Conservation (phyloP, 2,113 vertebrate species). For the Calonectris borealis region DNA sequence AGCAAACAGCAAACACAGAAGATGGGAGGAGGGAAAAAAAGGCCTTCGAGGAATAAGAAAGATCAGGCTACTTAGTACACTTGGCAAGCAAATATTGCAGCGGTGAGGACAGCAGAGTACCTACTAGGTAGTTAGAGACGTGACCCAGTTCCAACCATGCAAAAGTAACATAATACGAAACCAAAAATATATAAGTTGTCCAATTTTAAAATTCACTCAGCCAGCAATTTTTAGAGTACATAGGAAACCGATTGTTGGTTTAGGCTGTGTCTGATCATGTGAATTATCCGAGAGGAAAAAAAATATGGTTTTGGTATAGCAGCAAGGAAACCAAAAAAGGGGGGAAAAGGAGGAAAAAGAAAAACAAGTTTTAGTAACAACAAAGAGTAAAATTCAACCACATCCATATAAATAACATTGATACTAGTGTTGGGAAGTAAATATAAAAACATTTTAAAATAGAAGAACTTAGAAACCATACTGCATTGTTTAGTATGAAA, state of each 20-base stretch:
- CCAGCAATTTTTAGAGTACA: neutral
- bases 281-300: neutral
- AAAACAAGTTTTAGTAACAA: neutral
- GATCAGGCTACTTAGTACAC: neutral
- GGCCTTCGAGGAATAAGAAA: conserved; percentile 45
- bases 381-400: neutral
- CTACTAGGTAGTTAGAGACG: neutral
- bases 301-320: neutral
- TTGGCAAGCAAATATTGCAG: neutral
- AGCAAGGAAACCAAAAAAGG: neutral
- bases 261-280: neutral
- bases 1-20: conserved; percentile 63
- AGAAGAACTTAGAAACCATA: conserved; percentile 45
- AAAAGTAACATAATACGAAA: neutral
- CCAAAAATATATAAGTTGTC: neutral
- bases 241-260: neutral
- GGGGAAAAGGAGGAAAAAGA: neutral
- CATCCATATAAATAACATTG: neutral
- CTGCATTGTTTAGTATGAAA: conserved; percentile 51
- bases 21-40: conserved; percentile 50
- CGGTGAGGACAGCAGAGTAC: neutral
- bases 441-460: conserved; percentile 55
- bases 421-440: conserved; percentile 17
- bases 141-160: neutral
- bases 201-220: neutral